Percentiles rank a stretch among this genome's conserved stretches.
Conservation (phyloP, 2,888 invertebrate genomes). For the Lacanobia oleracea region DNA sequence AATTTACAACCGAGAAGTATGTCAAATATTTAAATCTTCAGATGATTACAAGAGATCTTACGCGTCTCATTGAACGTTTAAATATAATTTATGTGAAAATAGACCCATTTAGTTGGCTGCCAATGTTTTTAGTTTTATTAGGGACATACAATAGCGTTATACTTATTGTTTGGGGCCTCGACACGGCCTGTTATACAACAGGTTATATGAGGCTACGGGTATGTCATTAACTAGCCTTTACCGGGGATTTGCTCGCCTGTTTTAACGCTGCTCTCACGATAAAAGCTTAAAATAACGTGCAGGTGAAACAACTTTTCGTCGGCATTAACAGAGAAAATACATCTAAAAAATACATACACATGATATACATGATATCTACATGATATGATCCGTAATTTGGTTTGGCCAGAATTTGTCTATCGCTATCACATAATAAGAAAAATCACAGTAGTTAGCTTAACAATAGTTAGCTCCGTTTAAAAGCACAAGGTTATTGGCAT, state of each 20-base stretch:
- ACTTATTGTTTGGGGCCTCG: conserved; percentile 49
- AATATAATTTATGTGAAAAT: conserved; percentile 53
- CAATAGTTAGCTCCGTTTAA: too few relatives aligned
- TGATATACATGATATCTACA: too few relatives aligned
- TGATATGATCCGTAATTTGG: too few relatives aligned
- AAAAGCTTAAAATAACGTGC: too few relatives aligned
- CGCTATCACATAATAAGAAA: too few relatives aligned
- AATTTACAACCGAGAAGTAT: conserved; percentile 41
- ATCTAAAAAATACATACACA: too few relatives aligned
- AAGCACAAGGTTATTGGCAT: too few relatives aligned
- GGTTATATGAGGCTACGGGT: conserved; percentile 17
- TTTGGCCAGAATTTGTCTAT: too few relatives aligned
- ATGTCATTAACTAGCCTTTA: not conserved
- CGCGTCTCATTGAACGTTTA: conserved; percentile 43
- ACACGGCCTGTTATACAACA: conserved; percentile 17
- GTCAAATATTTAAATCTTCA: conserved; percentile 38
- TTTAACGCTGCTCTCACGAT: too few relatives aligned
- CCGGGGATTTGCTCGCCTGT: not conserved
- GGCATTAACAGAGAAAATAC: too few relatives aligned
- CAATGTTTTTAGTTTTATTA: conserved; percentile 54
- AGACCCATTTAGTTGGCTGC: conserved; percentile 57
- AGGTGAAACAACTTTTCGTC: too few relatives aligned
- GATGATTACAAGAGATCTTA: conserved; percentile 27
- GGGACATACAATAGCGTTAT: conserved; percentile 35
- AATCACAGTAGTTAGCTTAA: too few relatives aligned